phyloP scores from a whole-genome alignment of 1,140 invertebrate genomes.

The Lycorma delicatula region DNA sequence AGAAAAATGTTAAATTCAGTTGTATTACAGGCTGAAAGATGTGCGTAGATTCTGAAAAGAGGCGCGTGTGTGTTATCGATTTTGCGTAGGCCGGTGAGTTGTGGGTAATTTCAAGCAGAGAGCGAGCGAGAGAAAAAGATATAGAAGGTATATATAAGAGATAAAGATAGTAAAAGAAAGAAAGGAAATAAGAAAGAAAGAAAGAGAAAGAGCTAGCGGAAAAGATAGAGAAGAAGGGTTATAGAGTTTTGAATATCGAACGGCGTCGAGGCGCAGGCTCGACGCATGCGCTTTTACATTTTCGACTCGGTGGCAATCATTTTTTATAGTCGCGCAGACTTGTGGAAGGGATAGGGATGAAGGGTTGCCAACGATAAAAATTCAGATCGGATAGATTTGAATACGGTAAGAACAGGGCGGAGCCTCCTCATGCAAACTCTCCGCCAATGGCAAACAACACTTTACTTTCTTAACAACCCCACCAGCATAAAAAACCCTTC shows the following conservation, averaged over 20 bases:
- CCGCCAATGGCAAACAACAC: background rate
- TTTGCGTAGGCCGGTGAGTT: conserved; percentile 3
- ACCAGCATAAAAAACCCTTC: too few species aligned
- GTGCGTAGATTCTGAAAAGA: too few species aligned
- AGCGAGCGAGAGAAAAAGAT: background rate
- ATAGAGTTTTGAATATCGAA: conserved; percentile 1
- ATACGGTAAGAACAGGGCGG: background rate
- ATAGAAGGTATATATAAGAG: too few species aligned
- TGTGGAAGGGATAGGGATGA: conserved; percentile 2
- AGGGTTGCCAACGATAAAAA: conserved; percentile 1
- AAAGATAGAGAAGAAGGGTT: background rate
- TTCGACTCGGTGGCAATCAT: too few species aligned
- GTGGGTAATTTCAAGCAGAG: conserved; percentile 1
- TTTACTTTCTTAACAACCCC: too few species aligned
- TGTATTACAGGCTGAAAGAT: too few species aligned
- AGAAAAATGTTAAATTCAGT: too few species aligned
- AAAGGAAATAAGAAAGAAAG: too few species aligned
- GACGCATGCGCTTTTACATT: background rate
- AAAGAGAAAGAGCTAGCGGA: background rate
- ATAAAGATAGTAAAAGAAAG: too few species aligned
- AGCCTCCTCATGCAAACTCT: conserved; percentile 1
- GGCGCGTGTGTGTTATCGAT: background rate
- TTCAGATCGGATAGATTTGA: conserved; percentile 2
- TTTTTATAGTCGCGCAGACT: background rate
- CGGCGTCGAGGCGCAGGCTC: background rate